phyloP scores from a whole-genome alignment of 2,888 invertebrate genomes.

The Pachycephus smyrnensis region DNA sequence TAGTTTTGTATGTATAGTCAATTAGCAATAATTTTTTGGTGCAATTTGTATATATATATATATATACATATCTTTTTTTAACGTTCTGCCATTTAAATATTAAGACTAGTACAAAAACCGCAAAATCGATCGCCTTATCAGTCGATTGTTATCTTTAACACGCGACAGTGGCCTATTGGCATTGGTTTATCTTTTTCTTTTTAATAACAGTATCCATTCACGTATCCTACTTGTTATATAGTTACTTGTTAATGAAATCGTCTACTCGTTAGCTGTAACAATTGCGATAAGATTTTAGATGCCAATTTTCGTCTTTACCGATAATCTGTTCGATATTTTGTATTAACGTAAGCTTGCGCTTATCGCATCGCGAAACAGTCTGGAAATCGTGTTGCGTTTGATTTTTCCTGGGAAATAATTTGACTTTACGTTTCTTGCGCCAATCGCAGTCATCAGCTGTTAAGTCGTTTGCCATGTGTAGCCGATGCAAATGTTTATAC shows the following conservation, averaged over 20 bases:
- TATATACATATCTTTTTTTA: too few relatives aligned
- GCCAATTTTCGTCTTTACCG: too few relatives aligned
- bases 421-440: slow-evolving; percentile 28
- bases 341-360: too few relatives aligned
- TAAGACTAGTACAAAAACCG: neutral
- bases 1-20: neutral
- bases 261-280: too few relatives aligned
- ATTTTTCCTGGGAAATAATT: neutral
- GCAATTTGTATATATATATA: too few relatives aligned
- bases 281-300: too few relatives aligned
- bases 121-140: neutral
- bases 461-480: slow-evolving; percentile 25
- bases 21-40: neutral
- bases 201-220: neutral
- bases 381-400: neutral
- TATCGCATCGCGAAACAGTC: too few relatives aligned
- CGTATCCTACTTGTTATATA: neutral
- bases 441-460: slow-evolving; percentile 33
- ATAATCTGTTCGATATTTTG: too few relatives aligned
- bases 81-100: neutral
- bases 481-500: neutral
- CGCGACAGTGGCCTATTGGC: neutral
- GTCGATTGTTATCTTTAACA: neutral
- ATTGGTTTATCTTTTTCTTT: neutral
- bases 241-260: too few relatives aligned